Base-by-base conservation (phyloP, 2,888 invertebrate genomes). In the Dryobotodes eremita region DNA sequence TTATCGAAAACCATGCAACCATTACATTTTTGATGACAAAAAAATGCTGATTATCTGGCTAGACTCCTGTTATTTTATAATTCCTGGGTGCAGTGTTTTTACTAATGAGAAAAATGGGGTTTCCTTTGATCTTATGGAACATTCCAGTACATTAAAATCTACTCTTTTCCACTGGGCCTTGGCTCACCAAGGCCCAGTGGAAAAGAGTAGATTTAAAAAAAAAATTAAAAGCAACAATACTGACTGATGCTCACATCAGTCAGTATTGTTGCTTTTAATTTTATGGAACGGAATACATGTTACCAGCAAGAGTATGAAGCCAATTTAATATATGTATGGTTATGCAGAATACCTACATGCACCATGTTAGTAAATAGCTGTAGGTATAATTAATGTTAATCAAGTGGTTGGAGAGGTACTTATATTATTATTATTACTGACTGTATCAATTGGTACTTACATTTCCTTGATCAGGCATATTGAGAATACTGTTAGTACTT, bases 381-480 rank as follows among this genome's bases (percentile, higher is more conserved):
- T 48, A 69, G 36, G 64, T 57, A 48, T 42, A 81, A 81, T 82
- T 59, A 73, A 76, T 66, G 57, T n/a, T 68, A 76, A 83, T 85
- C 1, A 62, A 71, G 68, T 57, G 53, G 85, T 75, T 64, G 26
- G 15, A 10, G 61, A 36, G 15, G 61, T 71, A 59, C 48, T 5
- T 36, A 36, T 5, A 36, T 36, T 36, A 53, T 84, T 5, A 59
- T 15, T 17, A 65, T 31, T 75, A 75, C 23, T 75, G 64, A 57
- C 23, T 65, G 53, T 36, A 72, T 85, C 26, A 17, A 62, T 75
- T 42, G 71, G 65, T 84, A 85, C 86, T 86, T 77, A 85, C 85
- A 46, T 75, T 77, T 62, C 62, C 74, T 79, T 79, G 74, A 75
- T 83, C 79, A 75, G 79, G 86, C 85, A 86, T 85, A 26, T 31